Base-by-base conservation (phyloP, 2,888 invertebrate genomes). In the Watsonalla binaria region DNA sequence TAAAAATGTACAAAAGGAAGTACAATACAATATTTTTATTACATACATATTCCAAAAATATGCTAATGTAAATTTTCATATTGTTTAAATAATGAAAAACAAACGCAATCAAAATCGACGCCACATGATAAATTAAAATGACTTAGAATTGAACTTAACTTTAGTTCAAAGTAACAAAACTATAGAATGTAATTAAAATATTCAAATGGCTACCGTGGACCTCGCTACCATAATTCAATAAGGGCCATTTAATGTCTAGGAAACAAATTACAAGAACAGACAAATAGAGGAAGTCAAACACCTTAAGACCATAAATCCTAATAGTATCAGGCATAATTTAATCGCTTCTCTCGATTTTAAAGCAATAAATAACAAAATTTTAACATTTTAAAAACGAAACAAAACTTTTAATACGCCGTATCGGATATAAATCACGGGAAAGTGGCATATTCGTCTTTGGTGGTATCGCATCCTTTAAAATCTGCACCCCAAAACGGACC, bases 341-440 rank as follows among this genome's bases (percentile, higher is more conserved):
- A 89, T 87, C 88, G 86, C 77, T 82, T 84, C 88, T 86, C 79
- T 88, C 88, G 89, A 90, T 90, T 88, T 86, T 81, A 82, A 78
- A 69, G 74, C 66, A 87, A 90, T 90, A 90, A 90, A 90, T 90
- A 80, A 89, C 84, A 79, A 86, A 49, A 90, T 86, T 90, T 89
- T 88, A 82, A 89, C 85, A 86, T 87, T 86, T 77, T 76, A 81
- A 84, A 82, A 83, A 85, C 75, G 79, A 90, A 88, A 87, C 76
- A 88, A 88, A 86, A 88, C 85, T 76, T 86, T 88, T 89, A 90
- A 90, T 90, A 89, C 75, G 79, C 78, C 84, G 81, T 87, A 88
- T 89, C 86, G 83, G 75, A 66, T 77, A 87, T 90, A 90, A 90
- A 90, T 90, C 90, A 90, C 84, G 77, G 71, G 71, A 78, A 87